phyloP scores from a whole-genome alignment of 2,113 vertebrate genomes.

The Trematocara zebra region DNA sequence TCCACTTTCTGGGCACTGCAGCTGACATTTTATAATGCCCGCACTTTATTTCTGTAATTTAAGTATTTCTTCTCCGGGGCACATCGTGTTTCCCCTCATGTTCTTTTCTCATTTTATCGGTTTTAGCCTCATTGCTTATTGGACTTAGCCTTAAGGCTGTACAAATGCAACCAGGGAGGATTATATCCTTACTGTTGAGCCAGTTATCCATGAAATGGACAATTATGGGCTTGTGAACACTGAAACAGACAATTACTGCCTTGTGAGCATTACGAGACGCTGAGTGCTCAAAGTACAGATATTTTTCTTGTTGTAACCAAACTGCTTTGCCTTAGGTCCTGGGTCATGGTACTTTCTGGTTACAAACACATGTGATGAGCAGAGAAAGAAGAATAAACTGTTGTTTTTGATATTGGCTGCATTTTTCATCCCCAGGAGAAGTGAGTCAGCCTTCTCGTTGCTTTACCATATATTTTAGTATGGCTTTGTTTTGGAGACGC shows the following conservation, averaged over 20 bases:
- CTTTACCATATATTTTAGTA: neutral
- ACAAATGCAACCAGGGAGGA: slow-evolving; percentile 18
- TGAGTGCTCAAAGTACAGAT: neutral
- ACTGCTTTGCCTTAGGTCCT: neutral
- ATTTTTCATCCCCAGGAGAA: neutral
- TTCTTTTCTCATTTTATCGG: neutral
- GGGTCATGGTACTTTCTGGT: slow-evolving; percentile 7
- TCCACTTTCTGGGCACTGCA: neutral
- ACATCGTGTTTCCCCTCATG: neutral
- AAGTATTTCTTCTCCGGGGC: neutral
- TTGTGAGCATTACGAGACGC: neutral
- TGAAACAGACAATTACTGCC: slow-evolving; percentile 2
- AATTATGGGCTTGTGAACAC: slow-evolving; percentile 36
- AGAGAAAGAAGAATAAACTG: neutral
- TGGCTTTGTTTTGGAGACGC: neutral
- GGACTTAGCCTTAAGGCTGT: neutral
- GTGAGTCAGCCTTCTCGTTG: neutral
- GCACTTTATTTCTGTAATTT: neutral
- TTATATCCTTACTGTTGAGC: slow-evolving; percentile 20
- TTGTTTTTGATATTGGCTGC: neutral
- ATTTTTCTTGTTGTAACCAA: neutral
- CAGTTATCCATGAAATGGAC: slow-evolving; percentile 21
- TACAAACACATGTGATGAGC: slow-evolving; percentile 1
- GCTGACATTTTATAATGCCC: neutral
- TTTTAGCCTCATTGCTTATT: neutral